Conservation (phyloP, 2,888 invertebrate genomes). For the Synanthedon formicaeformis region DNA sequence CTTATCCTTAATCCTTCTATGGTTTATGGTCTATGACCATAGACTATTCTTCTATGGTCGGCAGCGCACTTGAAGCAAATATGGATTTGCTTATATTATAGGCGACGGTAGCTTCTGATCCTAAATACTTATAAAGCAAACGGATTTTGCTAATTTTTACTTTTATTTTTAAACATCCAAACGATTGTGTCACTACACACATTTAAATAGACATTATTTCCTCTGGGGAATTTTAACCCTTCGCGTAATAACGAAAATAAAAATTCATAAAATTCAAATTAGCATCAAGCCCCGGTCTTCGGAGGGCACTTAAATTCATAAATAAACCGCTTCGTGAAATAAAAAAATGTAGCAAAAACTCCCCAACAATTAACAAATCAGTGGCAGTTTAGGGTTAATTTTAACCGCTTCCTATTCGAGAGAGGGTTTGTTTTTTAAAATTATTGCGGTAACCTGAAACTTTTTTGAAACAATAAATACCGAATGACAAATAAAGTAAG, state of each 20-base stretch:
- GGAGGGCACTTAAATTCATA: constrained; percentile 62
- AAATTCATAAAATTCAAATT: constrained; percentile 66
- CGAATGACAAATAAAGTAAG: constrained; percentile 30
- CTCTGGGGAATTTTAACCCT: constrained; percentile 37
- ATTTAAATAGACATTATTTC: too few species aligned
- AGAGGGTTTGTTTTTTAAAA: constrained; percentile 27
- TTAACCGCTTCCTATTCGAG: constrained; percentile 47
- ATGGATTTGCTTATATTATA: too few species aligned
- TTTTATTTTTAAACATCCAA: too few species aligned
- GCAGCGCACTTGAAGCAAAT: too few species aligned
- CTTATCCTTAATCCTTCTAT: too few species aligned
- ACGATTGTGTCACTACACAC: too few species aligned
- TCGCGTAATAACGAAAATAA: constrained; percentile 42
- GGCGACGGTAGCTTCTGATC: too few species aligned
- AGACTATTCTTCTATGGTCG: too few species aligned
- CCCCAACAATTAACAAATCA: constrained; percentile 67
- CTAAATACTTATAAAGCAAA: too few species aligned
- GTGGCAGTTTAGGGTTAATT: constrained; percentile 57
- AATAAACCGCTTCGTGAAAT: constrained; percentile 44
- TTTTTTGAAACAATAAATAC: constrained; percentile 49
- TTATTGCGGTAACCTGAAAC: constrained; percentile 46
- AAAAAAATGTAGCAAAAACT: constrained; percentile 42
- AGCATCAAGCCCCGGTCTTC: constrained; percentile 53
- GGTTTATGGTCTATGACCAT: too few species aligned
- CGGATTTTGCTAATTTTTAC: too few species aligned